phyloP scores from a whole-genome alignment of 2,797 vertebrate genomes.

The Heterohyrax brucei region DNA sequence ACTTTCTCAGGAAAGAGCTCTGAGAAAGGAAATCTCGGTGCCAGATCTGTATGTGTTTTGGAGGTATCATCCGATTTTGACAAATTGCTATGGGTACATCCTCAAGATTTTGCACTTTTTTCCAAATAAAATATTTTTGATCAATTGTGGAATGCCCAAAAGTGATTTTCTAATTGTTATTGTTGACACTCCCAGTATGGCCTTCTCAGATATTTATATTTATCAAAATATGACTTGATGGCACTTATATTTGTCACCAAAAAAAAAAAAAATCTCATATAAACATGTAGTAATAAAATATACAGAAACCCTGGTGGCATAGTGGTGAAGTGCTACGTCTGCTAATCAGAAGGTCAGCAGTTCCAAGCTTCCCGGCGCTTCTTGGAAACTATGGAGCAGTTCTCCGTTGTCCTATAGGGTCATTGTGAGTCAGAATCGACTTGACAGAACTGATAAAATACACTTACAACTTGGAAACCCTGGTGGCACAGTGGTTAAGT shows the following conservation, averaged over 20 bases:
- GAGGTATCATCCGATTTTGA: neutral
- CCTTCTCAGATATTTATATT: neutral
- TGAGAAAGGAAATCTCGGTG: neutral
- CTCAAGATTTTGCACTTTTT: conserved; percentile 36
- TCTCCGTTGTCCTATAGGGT: too few species aligned
- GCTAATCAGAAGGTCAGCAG: too few species aligned
- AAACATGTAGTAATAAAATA: neutral
- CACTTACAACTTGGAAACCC: too few species aligned
- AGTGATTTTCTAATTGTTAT: conserved; percentile 3
- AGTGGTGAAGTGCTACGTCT: too few species aligned
- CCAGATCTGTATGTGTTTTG: neutral
- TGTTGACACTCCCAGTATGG: conserved; percentile 13
- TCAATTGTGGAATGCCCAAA: neutral
- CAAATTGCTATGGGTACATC: neutral
- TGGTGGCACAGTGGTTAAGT: too few species aligned
- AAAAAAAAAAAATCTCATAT: conserved; percentile 19
- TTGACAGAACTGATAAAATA: too few species aligned
- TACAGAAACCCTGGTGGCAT: neutral
- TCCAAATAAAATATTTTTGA: conserved; percentile 20
- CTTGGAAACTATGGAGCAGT: too few species aligned
- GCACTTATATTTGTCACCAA: neutral
- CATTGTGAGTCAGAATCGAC: too few species aligned
- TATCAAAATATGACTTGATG: neutral
- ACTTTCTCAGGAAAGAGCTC: conserved; percentile 6
- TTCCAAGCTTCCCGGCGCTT: too few species aligned